A percentile compares a stretch with the other conserved stretches of the same genome.
These are phyloP conservation scores for Plusia festucae DNA, from an alignment of 2,888 invertebrate genomes.

Conservation along the genomic window DNA sequence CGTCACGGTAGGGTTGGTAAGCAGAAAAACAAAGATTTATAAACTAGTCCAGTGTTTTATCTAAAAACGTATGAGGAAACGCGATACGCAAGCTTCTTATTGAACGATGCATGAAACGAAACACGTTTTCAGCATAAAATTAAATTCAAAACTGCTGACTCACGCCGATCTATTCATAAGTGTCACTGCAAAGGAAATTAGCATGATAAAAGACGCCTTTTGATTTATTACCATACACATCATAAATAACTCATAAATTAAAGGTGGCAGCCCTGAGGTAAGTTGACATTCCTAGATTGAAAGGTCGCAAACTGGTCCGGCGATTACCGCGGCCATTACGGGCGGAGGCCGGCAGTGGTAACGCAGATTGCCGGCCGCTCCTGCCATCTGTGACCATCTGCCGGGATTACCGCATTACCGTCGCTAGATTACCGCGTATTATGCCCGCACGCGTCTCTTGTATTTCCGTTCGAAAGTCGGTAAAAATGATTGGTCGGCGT, in stretches of 20 bases:
- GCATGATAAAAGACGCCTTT: conserved; percentile 19
- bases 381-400: conserved; percentile 67
- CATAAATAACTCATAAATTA: conserved; percentile 42
- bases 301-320: conserved; percentile 75
- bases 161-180: conserved; percentile 2
- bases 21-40: conserved; percentile 45
- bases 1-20: conserved; percentile 55
- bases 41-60: conserved; percentile 12
- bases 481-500: conserved; percentile 59
- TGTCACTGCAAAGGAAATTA: conserved; percentile 38
- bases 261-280: conserved; percentile 53
- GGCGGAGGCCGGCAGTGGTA: conserved; percentile 74
- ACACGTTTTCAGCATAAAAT: conserved; percentile 11
- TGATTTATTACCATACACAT: conserved; percentile 20
- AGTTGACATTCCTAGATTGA: conserved; percentile 76
- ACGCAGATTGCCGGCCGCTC: conserved; percentile 71
- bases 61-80: not conserved
- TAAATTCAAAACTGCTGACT: conserved; percentile 2
- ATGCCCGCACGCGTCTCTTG: conserved; percentile 73
- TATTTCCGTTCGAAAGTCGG: conserved; percentile 59
- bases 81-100: not conserved
- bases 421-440: conserved; percentile 75
- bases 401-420: conserved; percentile 62
- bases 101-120: conserved; percentile 3
- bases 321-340: conserved; percentile 71